A percentile compares a stretch with the other conserved stretches of the same genome.
These are phyloP conservation scores for Ceryle rudis DNA, from an alignment of 2,797 vertebrate genomes.

Conservation along the genomic window DNA sequence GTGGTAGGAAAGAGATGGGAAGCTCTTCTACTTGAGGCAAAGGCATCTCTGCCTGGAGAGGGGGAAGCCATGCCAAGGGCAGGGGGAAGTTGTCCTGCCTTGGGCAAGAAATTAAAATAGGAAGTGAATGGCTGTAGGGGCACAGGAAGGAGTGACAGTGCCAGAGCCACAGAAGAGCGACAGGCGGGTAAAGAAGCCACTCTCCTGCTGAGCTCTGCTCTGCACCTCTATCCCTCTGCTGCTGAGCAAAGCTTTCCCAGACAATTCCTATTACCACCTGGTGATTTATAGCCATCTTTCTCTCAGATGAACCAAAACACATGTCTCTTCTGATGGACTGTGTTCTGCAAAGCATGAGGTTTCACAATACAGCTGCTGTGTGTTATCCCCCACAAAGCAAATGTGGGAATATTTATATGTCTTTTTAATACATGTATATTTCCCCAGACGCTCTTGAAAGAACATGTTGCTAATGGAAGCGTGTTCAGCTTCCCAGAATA, in stretches of 20 bases:
- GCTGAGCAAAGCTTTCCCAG: constrained; percentile 17
- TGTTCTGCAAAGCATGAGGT: constrained; percentile 42
- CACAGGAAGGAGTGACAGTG: background rate
- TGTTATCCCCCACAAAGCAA: constrained; percentile 13
- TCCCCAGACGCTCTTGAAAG: constrained; percentile 30
- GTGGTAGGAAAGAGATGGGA: background rate
- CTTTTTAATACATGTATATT: constrained; percentile 36
- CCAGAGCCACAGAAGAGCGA: accelerated
- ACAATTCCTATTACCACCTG: constrained; percentile 22
- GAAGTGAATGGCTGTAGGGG: background rate
- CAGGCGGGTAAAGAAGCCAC: background rate
- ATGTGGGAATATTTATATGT: background rate
- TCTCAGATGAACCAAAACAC: constrained; percentile 49
- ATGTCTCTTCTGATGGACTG: constrained; percentile 29
- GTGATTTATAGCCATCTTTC: constrained; percentile 48
- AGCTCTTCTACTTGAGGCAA: background rate
- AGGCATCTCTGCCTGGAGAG: background rate
- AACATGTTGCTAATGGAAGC: background rate
- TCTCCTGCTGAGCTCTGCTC: background rate
- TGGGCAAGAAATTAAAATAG: background rate
- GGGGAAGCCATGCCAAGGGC: background rate
- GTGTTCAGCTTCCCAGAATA: constrained; percentile 10
- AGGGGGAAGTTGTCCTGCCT: background rate
- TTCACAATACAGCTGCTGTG: constrained; percentile 31
- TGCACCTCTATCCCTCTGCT: background rate